These are phyloP conservation scores for Pseudomyrmex sp. DNA, from an alignment of 1,140 invertebrate species.

Conservation along the genomic window DNA sequence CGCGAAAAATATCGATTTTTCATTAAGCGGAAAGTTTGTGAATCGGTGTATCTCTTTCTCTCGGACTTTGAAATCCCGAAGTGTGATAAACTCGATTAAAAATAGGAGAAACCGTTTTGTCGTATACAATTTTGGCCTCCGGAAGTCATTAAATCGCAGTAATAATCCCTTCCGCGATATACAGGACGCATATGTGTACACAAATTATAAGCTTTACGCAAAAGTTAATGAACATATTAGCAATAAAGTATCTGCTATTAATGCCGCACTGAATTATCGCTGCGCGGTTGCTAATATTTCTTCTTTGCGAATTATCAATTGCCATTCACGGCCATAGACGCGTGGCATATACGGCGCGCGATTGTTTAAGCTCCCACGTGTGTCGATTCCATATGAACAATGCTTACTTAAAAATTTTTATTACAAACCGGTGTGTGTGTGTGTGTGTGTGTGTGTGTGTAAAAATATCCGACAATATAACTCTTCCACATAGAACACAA, in stretches of 20 bases:
- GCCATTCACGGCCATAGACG: slow-evolving; percentile 22
- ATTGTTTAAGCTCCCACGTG: slow-evolving; percentile 39
- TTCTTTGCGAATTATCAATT: slow-evolving; percentile 67
- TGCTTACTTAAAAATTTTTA: slow-evolving; percentile 13
- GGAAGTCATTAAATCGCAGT: slow-evolving; percentile 28
- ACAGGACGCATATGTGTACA: slow-evolving; percentile 3
- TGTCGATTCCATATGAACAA: background rate
- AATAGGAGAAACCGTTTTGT: slow-evolving; percentile 17
- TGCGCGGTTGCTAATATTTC: slow-evolving; percentile 65
- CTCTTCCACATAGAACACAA: slow-evolving; percentile 25
- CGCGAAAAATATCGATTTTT: slow-evolving; percentile 53
- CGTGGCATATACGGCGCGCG: background rate
- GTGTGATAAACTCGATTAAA: slow-evolving; percentile 32
- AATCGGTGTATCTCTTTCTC: slow-evolving; percentile 18
- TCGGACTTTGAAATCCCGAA: slow-evolving; percentile 15
- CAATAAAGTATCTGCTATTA: slow-evolving; percentile 64
- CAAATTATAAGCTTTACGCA: slow-evolving; percentile 53
- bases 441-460: background rate
- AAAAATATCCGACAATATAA: slow-evolving; percentile 55
- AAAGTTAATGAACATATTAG: slow-evolving; percentile 69
- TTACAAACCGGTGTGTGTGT: background rate
- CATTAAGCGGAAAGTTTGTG: slow-evolving; percentile 40
- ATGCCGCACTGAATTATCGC: slow-evolving; percentile 65
- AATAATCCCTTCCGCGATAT: slow-evolving; percentile 20
- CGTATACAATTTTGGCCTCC: slow-evolving; percentile 9